Percentiles rank a stretch among this genome's conserved stretches.
These are phyloP conservation scores for Drosophila trapezifrons DNA, from an alignment of 1,140 invertebrate genomes.

Conservation along the genomic window DNA sequence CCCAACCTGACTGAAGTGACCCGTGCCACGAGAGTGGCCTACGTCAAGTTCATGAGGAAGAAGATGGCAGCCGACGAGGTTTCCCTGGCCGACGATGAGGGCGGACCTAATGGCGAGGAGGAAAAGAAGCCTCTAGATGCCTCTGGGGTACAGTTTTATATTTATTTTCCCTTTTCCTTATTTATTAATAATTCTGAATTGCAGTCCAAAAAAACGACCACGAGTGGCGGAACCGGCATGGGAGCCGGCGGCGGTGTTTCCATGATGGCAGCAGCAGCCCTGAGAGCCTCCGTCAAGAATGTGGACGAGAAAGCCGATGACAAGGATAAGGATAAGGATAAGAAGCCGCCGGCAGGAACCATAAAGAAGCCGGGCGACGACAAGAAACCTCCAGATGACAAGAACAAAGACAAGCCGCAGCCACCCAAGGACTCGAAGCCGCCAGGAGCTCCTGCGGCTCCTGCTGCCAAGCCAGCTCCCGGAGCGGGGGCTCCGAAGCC, in stretches of 20 bases:
- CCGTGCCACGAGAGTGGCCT: constrained; percentile 90
- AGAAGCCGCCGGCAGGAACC: constrained; percentile 37
- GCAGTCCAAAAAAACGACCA: constrained; percentile 52
- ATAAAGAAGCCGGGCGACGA: constrained; percentile 42
- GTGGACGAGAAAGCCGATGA: constrained; percentile 51
- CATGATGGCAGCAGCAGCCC: constrained; percentile 60
- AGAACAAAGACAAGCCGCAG: constrained; percentile 22
- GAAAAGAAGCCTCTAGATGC: constrained; percentile 50
- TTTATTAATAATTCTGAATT: background rate
- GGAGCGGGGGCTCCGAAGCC: constrained; percentile 53
- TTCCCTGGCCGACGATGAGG: constrained; percentile 56
- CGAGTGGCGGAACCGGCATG: background rate
- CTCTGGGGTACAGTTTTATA: constrained; percentile 35
- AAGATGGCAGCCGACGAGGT: constrained; percentile 82
- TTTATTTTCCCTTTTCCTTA: too few species aligned
- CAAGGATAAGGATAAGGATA: constrained; percentile 29
- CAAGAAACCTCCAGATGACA: constrained; percentile 54
- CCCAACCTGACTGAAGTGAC: constrained; percentile 90
- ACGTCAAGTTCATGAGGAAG: constrained; percentile 93
- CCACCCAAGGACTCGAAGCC: constrained; percentile 33
- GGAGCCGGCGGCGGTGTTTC: constrained; percentile 19
- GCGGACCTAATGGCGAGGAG: constrained; percentile 12
- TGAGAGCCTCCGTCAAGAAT: constrained; percentile 68
- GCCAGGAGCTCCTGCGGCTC: constrained; percentile 10
- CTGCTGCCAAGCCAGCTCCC: constrained; percentile 30